phyloP scores from a whole-genome alignment of 2,888 invertebrate genomes.

The Hololepta plana region DNA sequence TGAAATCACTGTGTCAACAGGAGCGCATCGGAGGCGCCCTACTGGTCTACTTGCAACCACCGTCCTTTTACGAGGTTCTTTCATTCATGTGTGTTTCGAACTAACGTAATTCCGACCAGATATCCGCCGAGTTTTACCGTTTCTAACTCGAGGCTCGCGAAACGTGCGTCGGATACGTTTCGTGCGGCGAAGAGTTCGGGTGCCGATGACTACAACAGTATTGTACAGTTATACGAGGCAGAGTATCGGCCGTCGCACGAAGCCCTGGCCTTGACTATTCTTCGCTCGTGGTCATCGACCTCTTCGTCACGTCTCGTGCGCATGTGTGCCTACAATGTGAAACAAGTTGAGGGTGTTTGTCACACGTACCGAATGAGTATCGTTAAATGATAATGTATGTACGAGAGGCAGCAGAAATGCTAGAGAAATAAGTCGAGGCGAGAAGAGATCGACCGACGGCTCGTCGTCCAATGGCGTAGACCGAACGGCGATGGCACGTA shows the following conservation, averaged over 20 bases:
- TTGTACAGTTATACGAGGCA: constrained; percentile 20
- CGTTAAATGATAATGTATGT: too few relatives aligned
- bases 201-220: constrained; percentile 17
- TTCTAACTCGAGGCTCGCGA: constrained; percentile 17
- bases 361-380: too few relatives aligned
- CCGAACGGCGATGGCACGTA: too few relatives aligned
- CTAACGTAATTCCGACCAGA: constrained; percentile 18
- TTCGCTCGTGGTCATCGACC: constrained; percentile 20
- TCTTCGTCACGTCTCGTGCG: too few relatives aligned
- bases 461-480: too few relatives aligned
- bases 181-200: constrained; percentile 15
- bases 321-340: too few relatives aligned
- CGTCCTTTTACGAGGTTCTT: constrained; percentile 14
- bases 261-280: constrained; percentile 19
- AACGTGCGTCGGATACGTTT: constrained; percentile 7
- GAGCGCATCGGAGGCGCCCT: constrained; percentile 14
- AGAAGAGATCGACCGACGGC: too few relatives aligned
- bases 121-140: constrained; percentile 24
- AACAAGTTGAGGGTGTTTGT: too few relatives aligned
- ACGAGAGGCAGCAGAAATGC: too few relatives aligned
- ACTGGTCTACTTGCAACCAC: constrained; percentile 12
- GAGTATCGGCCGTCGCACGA: constrained; percentile 12
- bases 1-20: constrained; percentile 17
- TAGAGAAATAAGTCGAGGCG: too few relatives aligned
- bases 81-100: constrained; percentile 25